A percentile compares a stretch with the other conserved stretches of the same genome.
These are phyloP conservation scores for Ammodytes marinus DNA, from an alignment of 2,113 vertebrate species.

Conservation along the genomic window DNA sequence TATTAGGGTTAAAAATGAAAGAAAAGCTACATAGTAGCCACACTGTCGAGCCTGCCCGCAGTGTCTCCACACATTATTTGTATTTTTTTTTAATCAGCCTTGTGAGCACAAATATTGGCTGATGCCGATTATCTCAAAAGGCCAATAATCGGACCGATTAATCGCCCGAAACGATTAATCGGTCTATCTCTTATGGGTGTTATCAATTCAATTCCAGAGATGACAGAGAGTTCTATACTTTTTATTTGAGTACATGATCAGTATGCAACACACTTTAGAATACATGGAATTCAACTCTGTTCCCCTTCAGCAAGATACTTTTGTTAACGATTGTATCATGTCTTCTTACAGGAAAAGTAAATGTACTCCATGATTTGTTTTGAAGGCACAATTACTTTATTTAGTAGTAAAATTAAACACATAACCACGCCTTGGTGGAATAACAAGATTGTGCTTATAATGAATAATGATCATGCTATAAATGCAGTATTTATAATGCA, in stretches of 20 bases:
- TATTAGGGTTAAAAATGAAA: too few relatives aligned
- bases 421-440: background rate
- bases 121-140: too few relatives aligned
- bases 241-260: background rate
- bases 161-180: too few relatives aligned
- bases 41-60: too few relatives aligned
- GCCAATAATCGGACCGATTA: too few relatives aligned
- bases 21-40: too few relatives aligned
- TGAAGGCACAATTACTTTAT: constrained; percentile 66
- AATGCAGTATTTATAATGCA: background rate
- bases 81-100: too few relatives aligned
- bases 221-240: background rate
- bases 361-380: constrained; percentile 54
- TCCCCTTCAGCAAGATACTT: background rate
- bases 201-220: constrained; percentile 31
- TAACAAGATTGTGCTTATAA: background rate
- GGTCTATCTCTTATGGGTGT: background rate
- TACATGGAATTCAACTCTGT: background rate
- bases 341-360: constrained; percentile 45
- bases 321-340: background rate
- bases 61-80: too few relatives aligned
- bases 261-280: background rate
- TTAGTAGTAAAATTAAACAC: constrained; percentile 46
- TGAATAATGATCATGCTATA: background rate
- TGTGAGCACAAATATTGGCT: too few relatives aligned